Conservation (phyloP, 2,888 invertebrate genomes). For the Lasioglossum morio region DNA sequence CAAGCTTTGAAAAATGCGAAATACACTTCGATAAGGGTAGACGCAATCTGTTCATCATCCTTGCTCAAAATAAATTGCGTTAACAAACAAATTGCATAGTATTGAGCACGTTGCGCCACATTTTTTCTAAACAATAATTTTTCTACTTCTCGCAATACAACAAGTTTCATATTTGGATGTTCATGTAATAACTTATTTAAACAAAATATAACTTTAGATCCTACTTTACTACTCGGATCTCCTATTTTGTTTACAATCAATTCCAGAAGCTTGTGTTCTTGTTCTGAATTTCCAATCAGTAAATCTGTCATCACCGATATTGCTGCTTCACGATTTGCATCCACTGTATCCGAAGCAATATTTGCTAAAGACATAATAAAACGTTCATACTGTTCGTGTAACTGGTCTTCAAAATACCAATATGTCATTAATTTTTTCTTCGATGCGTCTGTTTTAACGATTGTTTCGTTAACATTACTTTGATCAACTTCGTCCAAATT, state of each 20-base stretch:
- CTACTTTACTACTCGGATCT: slow-evolving; percentile 95
- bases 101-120: slow-evolving; percentile 93
- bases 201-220: slow-evolving; percentile 94
- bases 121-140: slow-evolving; percentile 95
- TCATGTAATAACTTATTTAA: slow-evolving; percentile 92
- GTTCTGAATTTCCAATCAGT: slow-evolving; percentile 92
- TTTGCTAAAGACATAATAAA: slow-evolving; percentile 91
- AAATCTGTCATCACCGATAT: slow-evolving; percentile 91
- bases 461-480: slow-evolving; percentile 86
- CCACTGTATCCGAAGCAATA: slow-evolving; percentile 92
- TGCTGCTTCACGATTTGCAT: slow-evolving; percentile 92
- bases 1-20: slow-evolving; percentile 98
- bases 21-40: slow-evolving; percentile 94
- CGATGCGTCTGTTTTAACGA: slow-evolving; percentile 67
- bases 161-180: slow-evolving; percentile 96
- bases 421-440: slow-evolving; percentile 89
- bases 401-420: slow-evolving; percentile 96
- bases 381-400: slow-evolving; percentile 91
- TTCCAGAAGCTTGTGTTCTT: slow-evolving; percentile 92
- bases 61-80: slow-evolving; percentile 92
- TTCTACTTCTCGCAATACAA: slow-evolving; percentile 95
- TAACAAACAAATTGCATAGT: slow-evolving; percentile 96
- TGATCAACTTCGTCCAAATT: slow-evolving; percentile 87
- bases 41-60: slow-evolving; percentile 91
- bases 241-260: slow-evolving; percentile 97